phyloP scores from a whole-genome alignment of 2,797 vertebrate genomes.

The Brotogeris chrysoptera region DNA sequence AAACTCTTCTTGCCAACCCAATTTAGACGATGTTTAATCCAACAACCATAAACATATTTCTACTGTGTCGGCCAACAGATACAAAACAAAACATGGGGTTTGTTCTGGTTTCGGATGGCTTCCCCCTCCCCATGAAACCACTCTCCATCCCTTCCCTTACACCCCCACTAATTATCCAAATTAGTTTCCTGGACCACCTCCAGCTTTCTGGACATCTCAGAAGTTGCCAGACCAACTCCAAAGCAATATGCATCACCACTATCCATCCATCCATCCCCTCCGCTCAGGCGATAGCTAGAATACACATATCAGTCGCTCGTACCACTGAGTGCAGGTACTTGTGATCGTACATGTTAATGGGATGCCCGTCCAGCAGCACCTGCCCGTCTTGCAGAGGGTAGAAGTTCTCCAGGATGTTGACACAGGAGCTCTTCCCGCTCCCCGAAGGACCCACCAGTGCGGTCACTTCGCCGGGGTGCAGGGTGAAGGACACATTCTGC shows the following conservation, averaged over 20 bases:
- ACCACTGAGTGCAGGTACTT: slow-evolving; percentile 92
- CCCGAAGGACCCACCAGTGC: slow-evolving; percentile 94
- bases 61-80: neutral
- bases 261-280: slow-evolving; percentile 34
- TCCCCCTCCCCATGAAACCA: neutral
- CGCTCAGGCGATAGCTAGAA: neutral
- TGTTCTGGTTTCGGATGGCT: neutral
- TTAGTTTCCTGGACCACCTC: neutral
- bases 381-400: slow-evolving; percentile 88
- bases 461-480: slow-evolving; percentile 88
- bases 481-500: slow-evolving; percentile 90
- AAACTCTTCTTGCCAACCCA: neutral
- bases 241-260: neutral
- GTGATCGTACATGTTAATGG: slow-evolving; percentile 85
- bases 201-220: neutral
- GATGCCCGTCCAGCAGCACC: slow-evolving; percentile 89
- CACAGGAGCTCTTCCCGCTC: slow-evolving; percentile 95
- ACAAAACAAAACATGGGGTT: neutral
- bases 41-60: neutral
- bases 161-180: neutral
- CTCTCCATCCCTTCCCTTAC: neutral
- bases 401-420: slow-evolving; percentile 93
- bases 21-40: neutral
- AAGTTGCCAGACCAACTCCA: neutral
- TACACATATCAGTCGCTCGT: slow-evolving; percentile 48